Percentiles rank a stretch among this genome's conserved stretches.
These are phyloP conservation scores for Hormaphis cornu DNA, from an alignment of 1,140 invertebrate species.

Conservation along the genomic window DNA sequence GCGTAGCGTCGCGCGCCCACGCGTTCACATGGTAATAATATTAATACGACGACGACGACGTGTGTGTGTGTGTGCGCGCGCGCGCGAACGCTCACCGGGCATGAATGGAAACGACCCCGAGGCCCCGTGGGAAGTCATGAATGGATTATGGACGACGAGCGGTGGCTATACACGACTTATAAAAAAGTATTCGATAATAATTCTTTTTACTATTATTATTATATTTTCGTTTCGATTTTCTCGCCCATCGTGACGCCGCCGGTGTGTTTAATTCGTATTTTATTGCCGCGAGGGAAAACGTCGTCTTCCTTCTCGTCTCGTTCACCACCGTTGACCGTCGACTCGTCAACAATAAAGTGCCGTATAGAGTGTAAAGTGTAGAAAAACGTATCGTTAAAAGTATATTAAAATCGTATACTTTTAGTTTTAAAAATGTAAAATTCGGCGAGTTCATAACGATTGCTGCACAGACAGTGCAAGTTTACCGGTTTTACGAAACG, in stretches of 20 bases:
- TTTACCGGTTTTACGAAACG: no score
- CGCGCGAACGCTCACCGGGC: neutral
- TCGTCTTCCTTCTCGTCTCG: no score
- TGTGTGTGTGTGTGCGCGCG: neutral
- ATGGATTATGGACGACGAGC: conserved; percentile 6
- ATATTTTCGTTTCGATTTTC: neutral
- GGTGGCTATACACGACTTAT: neutral
- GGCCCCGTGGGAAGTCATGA: conserved; percentile 29
- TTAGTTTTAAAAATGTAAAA: no score
- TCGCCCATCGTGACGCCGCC: neutral
- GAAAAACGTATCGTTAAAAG: no score
- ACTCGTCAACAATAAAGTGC: no score
- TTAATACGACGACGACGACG: neutral
- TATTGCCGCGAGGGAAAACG: conserved; percentile 26
- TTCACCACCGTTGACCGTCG: neutral
- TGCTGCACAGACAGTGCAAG: no score
- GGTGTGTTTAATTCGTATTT: conserved; percentile 17
- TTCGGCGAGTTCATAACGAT: no score
- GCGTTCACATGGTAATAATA: neutral
- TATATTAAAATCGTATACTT: no score
- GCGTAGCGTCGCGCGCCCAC: conserved; percentile 8
- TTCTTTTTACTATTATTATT: conserved; percentile 3
- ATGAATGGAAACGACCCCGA: conserved; percentile 30
- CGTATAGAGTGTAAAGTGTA: no score
- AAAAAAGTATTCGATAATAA: neutral